A percentile compares a stretch with the other conserved stretches of the same genome.
Evolutionary conservation across 2,797 vertebrate genomes (phyloP).

Genomic region (Coreius guichenoti): DNA sequence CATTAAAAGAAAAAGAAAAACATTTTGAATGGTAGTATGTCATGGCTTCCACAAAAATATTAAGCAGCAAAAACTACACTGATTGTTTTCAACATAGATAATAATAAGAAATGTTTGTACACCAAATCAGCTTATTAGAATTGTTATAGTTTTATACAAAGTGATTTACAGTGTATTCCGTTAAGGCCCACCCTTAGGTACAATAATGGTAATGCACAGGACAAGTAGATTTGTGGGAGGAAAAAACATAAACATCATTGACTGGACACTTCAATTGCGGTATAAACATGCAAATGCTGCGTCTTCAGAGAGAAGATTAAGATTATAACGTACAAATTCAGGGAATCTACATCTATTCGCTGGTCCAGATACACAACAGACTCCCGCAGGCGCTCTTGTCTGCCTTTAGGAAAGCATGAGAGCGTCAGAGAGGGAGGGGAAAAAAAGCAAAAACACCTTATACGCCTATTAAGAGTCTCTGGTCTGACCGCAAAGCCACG

Average conservation of each 20-base stretch:
- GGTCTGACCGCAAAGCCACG: constrained; percentile 80
- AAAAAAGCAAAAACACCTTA: constrained; percentile 75
- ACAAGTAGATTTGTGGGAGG: not conserved
- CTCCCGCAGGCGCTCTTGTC: constrained; percentile 58
- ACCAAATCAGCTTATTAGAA: not conserved
- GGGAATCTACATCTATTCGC: constrained; percentile 35
- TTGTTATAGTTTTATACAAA: not conserved
- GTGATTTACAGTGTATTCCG: not conserved
- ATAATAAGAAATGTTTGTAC: not conserved
- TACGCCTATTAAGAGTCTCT: constrained; percentile 78
- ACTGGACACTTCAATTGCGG: constrained; percentile 14
- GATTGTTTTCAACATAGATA: too few relatives aligned
- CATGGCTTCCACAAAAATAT: not conserved
- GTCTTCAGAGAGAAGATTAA: constrained; percentile 4
- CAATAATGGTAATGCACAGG: constrained; percentile 5
- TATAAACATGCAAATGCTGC: constrained; percentile 5
- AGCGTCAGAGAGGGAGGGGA: constrained; percentile 55
- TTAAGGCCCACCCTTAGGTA: not conserved
- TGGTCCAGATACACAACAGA: constrained; percentile 69
- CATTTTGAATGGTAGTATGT: not conserved
- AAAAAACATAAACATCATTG: constrained; percentile 32
- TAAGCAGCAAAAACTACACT: not conserved
- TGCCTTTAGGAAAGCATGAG: constrained; percentile 49
- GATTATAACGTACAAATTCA: constrained; percentile 49
- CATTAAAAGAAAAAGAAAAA: not conserved